Evolutionary conservation across 2,797 vertebrate genomes (phyloP).

Genomic region (Propithecus perrieri): DNA sequence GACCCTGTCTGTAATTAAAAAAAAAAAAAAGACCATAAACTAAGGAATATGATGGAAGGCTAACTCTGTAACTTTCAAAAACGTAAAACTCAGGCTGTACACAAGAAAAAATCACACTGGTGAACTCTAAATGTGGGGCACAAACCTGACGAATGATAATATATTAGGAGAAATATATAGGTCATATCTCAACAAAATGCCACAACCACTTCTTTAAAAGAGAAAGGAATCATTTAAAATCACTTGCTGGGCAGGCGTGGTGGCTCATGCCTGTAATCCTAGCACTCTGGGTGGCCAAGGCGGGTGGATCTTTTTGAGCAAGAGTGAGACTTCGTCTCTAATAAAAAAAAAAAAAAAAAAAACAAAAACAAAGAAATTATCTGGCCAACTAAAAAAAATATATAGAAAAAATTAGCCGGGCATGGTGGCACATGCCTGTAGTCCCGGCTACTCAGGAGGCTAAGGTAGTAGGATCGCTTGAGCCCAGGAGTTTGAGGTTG

Average conservation of each 20-base stretch:
- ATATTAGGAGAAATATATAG: conserved; percentile 44
- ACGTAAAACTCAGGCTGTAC: neutral
- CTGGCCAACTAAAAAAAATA: no score
- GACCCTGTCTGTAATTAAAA: neutral
- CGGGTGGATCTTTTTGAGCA: no score
- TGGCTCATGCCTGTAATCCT: no score
- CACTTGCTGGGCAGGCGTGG: neutral
- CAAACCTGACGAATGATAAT: conserved; percentile 26
- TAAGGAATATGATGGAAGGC: neutral
- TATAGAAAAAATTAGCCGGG: no score
- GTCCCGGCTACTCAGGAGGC: no score
- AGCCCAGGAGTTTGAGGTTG: no score
- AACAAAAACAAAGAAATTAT: no score
- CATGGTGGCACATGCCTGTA: no score
- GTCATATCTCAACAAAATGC: conserved; percentile 37
- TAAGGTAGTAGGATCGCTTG: no score
- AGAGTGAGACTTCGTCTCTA: no score
- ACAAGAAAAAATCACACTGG: neutral
- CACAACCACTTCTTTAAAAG: conserved; percentile 13
- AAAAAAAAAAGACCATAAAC: conserved; percentile 1
- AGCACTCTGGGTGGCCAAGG: no score
- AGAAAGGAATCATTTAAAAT: conserved; percentile 29
- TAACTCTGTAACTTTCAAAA: conserved; percentile 51
- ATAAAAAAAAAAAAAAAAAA: no score
- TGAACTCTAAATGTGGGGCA: conserved; percentile 40